Evolutionary conservation across 2,797 vertebrate species (phyloP), one percentile per base, ranked within the genome.

Genomic region (Lepilemur septentrionalis): DNA sequence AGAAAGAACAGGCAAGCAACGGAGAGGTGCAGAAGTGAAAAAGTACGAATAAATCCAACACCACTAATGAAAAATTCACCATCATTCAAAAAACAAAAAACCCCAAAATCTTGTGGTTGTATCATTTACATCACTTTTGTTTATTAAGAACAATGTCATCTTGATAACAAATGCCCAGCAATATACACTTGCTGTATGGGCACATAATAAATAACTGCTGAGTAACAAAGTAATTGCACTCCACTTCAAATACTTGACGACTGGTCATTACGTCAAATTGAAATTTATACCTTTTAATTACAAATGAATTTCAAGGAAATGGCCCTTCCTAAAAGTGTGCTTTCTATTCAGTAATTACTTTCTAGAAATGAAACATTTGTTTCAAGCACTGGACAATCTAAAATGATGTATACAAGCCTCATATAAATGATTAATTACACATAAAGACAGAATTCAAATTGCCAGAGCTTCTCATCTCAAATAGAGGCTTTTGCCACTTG

Each of bases 261-360:
- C 79, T 61, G 30, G 52, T 81, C 83, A 96, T 97, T 97, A 96
- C 78, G 81, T 84, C 52, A 83, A 95, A 95, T 1, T 95, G 59
- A 93, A 96, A 95, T 80, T 15, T 78, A 75, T 20, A 80, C 59
- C 91, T 90, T 92, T 57, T 83, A 95, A 96, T 91, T 95, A 95
- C 7, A 91, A 35, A 87, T 69, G 91, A 87, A 93, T 95, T 94
- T 89, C 75, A 93, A 52, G 69, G 48, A 95, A 92, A 67, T 0
- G 73, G 82, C 14, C 15, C 75, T 95, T 89, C 50, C 89, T 72
- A 32, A 78, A 89, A 72, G 32, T 38, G 28, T 65, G 82, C 55
- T 94, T 95, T 38, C 83, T 86, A 84, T 46, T 88, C 81, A 87
- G 79, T 12, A 48, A 81, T 55, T 81, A 85, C 82, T 92, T 91